These are phyloP conservation scores for Spongia lamella DNA, from an alignment of 37 sponge, comb jelly and placozoan species.

Conservation along the genomic window DNA sequence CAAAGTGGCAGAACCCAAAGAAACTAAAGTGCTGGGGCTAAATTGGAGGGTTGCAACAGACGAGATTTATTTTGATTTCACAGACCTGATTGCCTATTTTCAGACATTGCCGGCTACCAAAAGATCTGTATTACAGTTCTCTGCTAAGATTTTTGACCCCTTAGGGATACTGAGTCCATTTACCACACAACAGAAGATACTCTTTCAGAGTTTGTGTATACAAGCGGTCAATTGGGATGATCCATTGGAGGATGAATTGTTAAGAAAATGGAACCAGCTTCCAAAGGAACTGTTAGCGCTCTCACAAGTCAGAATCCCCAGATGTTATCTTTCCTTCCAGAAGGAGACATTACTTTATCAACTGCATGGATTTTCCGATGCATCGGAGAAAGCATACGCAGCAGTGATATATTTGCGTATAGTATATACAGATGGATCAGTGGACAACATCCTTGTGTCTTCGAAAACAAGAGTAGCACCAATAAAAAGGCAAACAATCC, in stretches of 20 bases:
- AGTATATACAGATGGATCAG: background rate
- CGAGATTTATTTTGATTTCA: slow-evolving; percentile 12
- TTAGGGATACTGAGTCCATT: slow-evolving; percentile 36
- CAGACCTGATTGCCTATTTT: background rate
- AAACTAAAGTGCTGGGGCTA: slow-evolving; percentile 23
- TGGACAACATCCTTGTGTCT: slow-evolving; percentile 2
- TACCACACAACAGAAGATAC: slow-evolving; percentile 17
- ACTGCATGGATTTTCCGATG: slow-evolving; percentile 23
- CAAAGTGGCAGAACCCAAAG: too few species aligned
- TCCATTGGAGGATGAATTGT: background rate
- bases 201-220: slow-evolving; percentile 13
- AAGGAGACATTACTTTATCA: background rate
- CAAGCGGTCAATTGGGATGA: slow-evolving; percentile 23
- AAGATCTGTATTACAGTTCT: slow-evolving; percentile 7
- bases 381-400: slow-evolving; percentile 16
- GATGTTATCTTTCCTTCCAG: slow-evolving; percentile 25
- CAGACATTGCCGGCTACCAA: background rate
- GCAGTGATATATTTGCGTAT: slow-evolving; percentile 17
- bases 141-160: slow-evolving; percentile 25
- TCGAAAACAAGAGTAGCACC: slow-evolving; percentile 33
- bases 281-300: background rate
- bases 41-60: slow-evolving; percentile 18
- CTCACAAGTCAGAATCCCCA: background rate
- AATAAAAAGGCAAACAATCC: background rate
- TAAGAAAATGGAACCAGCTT: slow-evolving; percentile 12